These are phyloP conservation scores for Globia sparganii DNA, from an alignment of 2,888 invertebrate genomes.

Conservation along the genomic window DNA sequence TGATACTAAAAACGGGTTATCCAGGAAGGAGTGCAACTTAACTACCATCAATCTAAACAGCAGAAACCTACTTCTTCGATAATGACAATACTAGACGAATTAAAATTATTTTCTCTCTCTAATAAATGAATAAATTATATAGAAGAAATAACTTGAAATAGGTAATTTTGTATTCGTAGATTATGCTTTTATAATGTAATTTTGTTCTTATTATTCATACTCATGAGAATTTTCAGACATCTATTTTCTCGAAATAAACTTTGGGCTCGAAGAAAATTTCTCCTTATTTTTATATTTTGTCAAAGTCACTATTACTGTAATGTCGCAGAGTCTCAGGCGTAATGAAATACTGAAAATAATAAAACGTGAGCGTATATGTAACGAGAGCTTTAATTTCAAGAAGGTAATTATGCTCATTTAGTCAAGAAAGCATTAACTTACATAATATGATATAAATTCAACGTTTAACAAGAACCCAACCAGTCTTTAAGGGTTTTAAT, in stretches of 20 bases:
- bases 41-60: not conserved
- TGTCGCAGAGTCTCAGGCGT: slow-evolving; percentile 9
- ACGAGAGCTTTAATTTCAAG: slow-evolving; percentile 11
- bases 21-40: not conserved
- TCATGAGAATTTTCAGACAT: slow-evolving; percentile 21
- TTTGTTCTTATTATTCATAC: slow-evolving; percentile 25
- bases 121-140: not conserved
- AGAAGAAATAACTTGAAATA: slow-evolving; percentile 11
- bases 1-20: not conserved
- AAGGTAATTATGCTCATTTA: slow-evolving; percentile 24
- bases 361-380: slow-evolving; percentile 11
- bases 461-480: not conserved
- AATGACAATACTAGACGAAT: not conserved
- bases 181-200: slow-evolving; percentile 28
- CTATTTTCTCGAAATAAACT: slow-evolving; percentile 20
- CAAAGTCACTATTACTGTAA: slow-evolving; percentile 25
- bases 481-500: not conserved
- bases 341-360: slow-evolving; percentile 30
- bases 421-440: slow-evolving; percentile 7
- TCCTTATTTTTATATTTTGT: slow-evolving; percentile 32
- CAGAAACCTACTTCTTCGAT: not conserved
- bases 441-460: not conserved
- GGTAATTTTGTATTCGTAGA: slow-evolving; percentile 5
- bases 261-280: slow-evolving; percentile 27
- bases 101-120: not conserved